Base-by-base conservation (phyloP, 2,113 vertebrate species). In the Phoxinus phoxinus region DNA sequence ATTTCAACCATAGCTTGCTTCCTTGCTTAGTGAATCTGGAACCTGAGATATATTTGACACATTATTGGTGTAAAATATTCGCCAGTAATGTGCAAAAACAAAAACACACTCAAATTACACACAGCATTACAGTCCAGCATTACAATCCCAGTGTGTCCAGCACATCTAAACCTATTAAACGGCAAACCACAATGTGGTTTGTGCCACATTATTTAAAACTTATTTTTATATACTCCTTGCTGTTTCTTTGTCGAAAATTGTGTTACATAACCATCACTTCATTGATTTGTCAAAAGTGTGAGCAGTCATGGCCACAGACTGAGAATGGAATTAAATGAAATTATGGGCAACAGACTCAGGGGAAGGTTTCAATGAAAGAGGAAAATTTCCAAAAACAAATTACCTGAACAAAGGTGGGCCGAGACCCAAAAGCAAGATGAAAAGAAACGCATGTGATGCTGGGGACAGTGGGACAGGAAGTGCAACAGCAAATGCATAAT, bases 381-480 rank as follows among this genome's bases (percentile, higher is more conserved):
- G 25, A 67, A 48, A 3, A 4, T 35, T 32, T 81, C 27, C 44
- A 51, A 69, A 69, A 51, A 51, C 46, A 30, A 81, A 67, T 69
- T 13, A 51, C 44, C 41, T 69, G 19, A 81, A 32, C 44, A 69
- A 69, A 81, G 80, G 61, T 81, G 63, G 44, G 61, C 44, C 10
- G 58, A 65, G 37, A 13, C 6, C 72, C 17, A 63, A 58, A 23
- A 35, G 61, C 25, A 6, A 67, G 69, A 53, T 19, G 0, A 53
- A 78, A 90, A 91, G 93, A 93, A 56, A 86, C 3, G 3, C n/a
- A 59, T 6, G 10, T 30, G 44, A 69, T 51, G 69, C 30, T 23
- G 72, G 37, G 63, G 63, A 76, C 35, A 51, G 44, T 17, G 6
- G 83, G 88, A 90, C 89, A 85, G 85, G 80, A 87, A 65, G 86